Evolutionary conservation across 2,797 vertebrate genomes (phyloP), one percentile per base, ranked within the genome.

Genomic region (Brotula barbata): DNA sequence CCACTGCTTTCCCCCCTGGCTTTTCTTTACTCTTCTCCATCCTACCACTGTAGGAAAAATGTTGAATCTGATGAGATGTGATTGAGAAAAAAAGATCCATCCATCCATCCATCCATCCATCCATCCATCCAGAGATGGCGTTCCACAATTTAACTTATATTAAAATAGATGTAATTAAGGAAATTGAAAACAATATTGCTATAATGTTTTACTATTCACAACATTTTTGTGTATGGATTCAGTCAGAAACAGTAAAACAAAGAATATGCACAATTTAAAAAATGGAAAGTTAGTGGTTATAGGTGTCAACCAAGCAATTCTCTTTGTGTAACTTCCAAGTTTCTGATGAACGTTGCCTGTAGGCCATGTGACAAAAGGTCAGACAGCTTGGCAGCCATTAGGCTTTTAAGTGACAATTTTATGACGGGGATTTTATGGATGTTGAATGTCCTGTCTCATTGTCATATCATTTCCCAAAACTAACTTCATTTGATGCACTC

Each of bases 401-500:
- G 55, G 65, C 64, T 74, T 67, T 70, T 73, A 69, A 73, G 83
- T 80, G 78, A 84, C 79, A 81, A 33, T 73, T 73, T 66, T 21
- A 46, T 47, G 37, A 68, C 56, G 68, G 37, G 5, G 33, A n/a
- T n/a, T n/a, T n/a, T n/a, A 52, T 78, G 46, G 57, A 72, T 68
- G 63, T 55, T 65, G 82, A 25, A 33, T 45, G 65, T 61, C 62
- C 57, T 28, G 56, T 79, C 67, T 64, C 41, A 46, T 69, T 71
- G 52, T 83, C 78, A 69, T 77, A 82, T 89, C 84, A 77, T 82
- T 85, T 89, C 86, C 73, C 77, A 57, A 61, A 52, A 75, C 68
- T 89, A 90, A 89, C 83, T 83, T 85, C 60, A 71, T 91, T 90
- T 87, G 61, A 68, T 77, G 80, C 85, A 84, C 89, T 89, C 80